Evolutionary conservation across 2,888 invertebrate genomes (phyloP).

Genomic region (Aleiodes alternator): DNA sequence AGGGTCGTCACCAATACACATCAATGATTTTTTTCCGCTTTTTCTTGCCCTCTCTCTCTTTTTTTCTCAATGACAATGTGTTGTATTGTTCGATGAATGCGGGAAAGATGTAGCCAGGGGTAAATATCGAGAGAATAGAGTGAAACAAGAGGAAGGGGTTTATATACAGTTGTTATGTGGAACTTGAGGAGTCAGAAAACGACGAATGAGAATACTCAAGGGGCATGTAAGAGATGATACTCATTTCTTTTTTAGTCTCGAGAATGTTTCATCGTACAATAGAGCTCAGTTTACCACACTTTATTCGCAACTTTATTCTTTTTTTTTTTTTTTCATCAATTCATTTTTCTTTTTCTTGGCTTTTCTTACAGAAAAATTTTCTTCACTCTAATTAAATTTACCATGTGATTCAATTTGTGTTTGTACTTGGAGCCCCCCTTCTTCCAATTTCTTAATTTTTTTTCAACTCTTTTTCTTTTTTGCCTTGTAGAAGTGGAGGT

Average conservation of each 20-base stretch:
- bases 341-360: background rate
- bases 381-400: constrained; percentile 6
- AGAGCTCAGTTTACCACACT: constrained; percentile 55
- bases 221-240: constrained; percentile 32
- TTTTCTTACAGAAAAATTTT: constrained; percentile 3
- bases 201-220: constrained; percentile 28
- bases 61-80: constrained; percentile 13
- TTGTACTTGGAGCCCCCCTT: background rate
- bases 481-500: background rate
- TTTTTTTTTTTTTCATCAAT: background rate
- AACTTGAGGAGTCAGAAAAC: constrained; percentile 6
- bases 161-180: background rate
- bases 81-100: constrained; percentile 34
- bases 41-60: background rate
- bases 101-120: constrained; percentile 20
- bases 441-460: constrained; percentile 22
- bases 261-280: constrained; percentile 44
- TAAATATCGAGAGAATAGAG: constrained; percentile 25
- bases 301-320: constrained; percentile 36
- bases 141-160: constrained; percentile 25
- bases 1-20: background rate
- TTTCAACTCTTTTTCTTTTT: background rate
- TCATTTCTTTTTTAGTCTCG: constrained; percentile 31
- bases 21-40: background rate
- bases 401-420: background rate